Base-by-base conservation (phyloP, 1,140 invertebrate genomes). In the Leptoteleia sp. region DNA sequence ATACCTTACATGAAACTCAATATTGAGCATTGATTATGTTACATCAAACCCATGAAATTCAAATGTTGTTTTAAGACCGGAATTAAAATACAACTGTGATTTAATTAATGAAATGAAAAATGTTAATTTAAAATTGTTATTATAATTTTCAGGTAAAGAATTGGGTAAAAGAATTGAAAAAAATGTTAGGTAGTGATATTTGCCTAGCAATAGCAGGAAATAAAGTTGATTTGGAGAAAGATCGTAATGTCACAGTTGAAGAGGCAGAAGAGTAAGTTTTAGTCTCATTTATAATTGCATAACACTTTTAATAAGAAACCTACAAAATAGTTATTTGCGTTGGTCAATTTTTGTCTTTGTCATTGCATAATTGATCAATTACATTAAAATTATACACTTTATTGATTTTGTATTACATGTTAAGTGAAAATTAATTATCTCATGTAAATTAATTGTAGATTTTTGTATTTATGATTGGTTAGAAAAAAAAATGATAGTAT, bases 151-250 rank as follows among this genome's bases (percentile, higher is more conserved):
- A 97, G 96, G 96, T 98, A 0, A 98, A 99, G 91, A 98, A 94
- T 86, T 99, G 98, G 98, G 97, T 99, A 4, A 98, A 98, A 86
- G 98, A 99, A 90, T 89, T 99, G 40, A 94, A 96, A 73, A 97
- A 97, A 90, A 99, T 99, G 95, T 91, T 99, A 8, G 98, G 98
- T 4, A 94, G 94, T 82, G 95, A 99, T 78, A 96, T 99, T 76
- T 94, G 94, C 81, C 90, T 99, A 29, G 93, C 94, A 42, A 99
- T 99, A 87, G 97, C 96, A 70, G 98, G 98, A 38, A 99, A 99
- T 90, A 99, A 99, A 93, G 93, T 95, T 84, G 98, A 99, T 91
- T 90, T 99, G 83, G 97, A 98, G 85, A 95, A 95, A 84, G 94
- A 98, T 48, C 90, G 97, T 81, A 94, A 93, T 80, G 96, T 99